Conservation (phyloP, 1,140 invertebrate species). For the Gryon sp. region DNA sequence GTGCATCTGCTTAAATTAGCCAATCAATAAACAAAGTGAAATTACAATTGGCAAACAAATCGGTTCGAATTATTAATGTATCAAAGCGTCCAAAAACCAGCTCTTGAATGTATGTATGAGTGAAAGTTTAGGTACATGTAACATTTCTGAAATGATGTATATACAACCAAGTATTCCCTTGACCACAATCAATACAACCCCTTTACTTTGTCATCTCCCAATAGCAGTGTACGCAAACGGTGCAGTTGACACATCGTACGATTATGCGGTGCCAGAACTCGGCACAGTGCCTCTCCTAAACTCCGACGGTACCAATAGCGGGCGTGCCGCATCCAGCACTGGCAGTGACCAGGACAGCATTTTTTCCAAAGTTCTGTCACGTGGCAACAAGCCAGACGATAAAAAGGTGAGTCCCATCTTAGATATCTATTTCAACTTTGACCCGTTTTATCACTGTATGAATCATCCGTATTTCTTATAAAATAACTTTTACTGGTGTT, state of each 20-base stretch:
- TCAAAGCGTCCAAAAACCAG: constrained; percentile 34
- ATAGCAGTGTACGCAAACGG: constrained; percentile 77
- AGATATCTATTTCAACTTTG: constrained; percentile 15
- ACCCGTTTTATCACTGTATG: background rate
- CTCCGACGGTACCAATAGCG: constrained; percentile 66
- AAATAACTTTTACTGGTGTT: too few species aligned
- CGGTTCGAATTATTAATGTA: constrained; percentile 23
- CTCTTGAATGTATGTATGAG: background rate
- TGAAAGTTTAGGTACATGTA: background rate
- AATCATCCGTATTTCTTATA: too few species aligned
- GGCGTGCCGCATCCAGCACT: constrained; percentile 63
- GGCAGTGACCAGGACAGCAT: constrained; percentile 78
- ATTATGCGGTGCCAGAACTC: constrained; percentile 88
- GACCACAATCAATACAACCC: constrained; percentile 75
- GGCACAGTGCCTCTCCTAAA: constrained; percentile 84
- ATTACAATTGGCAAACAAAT: constrained; percentile 32
- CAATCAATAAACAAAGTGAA: constrained; percentile 29
- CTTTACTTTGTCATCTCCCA: constrained; percentile 74
- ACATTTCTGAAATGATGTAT: constrained; percentile 43
- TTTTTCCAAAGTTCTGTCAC: constrained; percentile 77
- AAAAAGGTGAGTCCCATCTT: constrained; percentile 73
- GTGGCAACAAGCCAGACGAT: constrained; percentile 75
- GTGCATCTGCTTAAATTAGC: constrained; percentile 23
- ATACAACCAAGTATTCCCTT: constrained; percentile 66
- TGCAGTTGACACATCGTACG: constrained; percentile 82